phyloP scores from a whole-genome alignment of 2,797 vertebrate species.

The Poecilia picta region DNA sequence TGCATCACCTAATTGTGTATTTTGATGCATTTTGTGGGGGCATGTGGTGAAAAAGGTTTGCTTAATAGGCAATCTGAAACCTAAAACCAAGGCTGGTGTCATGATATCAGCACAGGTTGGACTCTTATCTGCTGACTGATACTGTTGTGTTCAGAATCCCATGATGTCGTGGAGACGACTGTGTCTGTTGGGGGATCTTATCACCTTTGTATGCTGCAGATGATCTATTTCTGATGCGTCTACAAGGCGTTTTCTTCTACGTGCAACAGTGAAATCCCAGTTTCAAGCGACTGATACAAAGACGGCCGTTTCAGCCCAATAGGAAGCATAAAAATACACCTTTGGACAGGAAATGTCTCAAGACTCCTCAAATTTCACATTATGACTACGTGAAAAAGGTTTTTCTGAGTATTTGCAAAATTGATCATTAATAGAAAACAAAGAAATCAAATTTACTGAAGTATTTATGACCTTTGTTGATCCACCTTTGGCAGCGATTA shows the following conservation, averaged over 20 bases:
- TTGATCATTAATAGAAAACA: too few species aligned
- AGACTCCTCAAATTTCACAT: neutral
- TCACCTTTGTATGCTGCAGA: neutral
- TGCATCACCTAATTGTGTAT: neutral
- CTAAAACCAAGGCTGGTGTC: neutral
- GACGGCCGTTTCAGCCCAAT: neutral
- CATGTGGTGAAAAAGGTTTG: neutral
- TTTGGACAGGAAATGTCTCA: neutral
- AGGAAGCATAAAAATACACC: neutral
- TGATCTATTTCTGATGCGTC: neutral
- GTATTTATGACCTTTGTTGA: too few species aligned
- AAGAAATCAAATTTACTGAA: too few species aligned
- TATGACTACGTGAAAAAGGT: too few species aligned
- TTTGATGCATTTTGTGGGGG: neutral
- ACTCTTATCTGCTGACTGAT: neutral
- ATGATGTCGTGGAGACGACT: neutral
- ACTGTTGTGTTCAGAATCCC: neutral
- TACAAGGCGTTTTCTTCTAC: neutral
- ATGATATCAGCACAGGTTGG: neutral
- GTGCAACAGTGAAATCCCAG: neutral
- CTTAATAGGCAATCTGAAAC: neutral
- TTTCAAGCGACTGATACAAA: neutral
- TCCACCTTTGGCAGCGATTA: too few species aligned
- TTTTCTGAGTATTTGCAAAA: too few species aligned
- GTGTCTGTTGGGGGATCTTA: neutral